Evolutionary conservation across 2,113 vertebrate species (phyloP).

Genomic region (Muscicapa adusta): DNA sequence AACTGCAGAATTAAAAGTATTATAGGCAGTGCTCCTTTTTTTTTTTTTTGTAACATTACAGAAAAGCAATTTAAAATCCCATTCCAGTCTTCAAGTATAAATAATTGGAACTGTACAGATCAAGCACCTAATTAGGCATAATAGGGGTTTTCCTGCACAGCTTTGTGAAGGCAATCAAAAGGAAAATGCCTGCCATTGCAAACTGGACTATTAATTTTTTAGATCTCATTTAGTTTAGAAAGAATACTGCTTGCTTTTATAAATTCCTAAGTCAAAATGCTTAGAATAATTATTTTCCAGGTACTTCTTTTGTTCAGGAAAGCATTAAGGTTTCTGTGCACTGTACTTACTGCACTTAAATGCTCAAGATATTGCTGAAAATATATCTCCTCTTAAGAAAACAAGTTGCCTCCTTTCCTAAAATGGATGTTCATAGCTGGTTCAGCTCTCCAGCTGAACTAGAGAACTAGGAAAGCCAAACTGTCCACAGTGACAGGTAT

Average conservation of each 20-base stretch:
- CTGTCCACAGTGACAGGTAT: neutral
- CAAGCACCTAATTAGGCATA: conserved; percentile 42
- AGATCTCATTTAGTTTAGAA: conserved; percentile 23
- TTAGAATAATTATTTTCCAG: neutral
- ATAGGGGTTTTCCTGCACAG: neutral
- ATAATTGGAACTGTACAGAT: conserved; percentile 24
- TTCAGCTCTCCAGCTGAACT: neutral
- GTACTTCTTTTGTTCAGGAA: neutral
- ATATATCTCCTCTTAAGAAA: neutral
- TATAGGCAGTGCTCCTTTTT: neutral
- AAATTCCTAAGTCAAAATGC: neutral
- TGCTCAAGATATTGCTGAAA: neutral
- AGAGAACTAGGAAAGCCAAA: neutral
- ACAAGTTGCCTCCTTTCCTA: neutral
- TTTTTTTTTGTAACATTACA: neutral
- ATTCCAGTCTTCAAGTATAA: conserved; percentile 29
- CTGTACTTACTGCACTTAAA: neutral
- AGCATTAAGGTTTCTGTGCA: neutral
- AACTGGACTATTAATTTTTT: neutral
- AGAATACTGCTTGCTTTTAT: neutral
- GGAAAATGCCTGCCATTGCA: neutral
- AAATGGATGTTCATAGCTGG: neutral
- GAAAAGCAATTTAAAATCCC: conserved; percentile 19
- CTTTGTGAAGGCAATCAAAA: conserved; percentile 14
- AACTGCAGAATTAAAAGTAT: neutral